phyloP scores from a whole-genome alignment of 1,140 invertebrate genomes.

The Dendrolimus punctatus region DNA sequence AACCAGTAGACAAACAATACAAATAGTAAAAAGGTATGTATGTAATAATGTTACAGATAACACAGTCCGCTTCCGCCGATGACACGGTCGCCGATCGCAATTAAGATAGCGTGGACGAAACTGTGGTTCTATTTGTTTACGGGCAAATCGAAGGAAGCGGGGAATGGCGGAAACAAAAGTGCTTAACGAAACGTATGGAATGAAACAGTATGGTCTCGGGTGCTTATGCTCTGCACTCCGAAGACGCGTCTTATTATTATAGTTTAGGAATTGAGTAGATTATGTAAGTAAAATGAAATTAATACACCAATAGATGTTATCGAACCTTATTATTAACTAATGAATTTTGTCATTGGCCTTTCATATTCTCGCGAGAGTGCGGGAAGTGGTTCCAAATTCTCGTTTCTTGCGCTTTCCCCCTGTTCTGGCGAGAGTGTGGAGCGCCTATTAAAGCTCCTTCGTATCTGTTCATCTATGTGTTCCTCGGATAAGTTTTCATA shows the following conservation, averaged over 20 bases:
- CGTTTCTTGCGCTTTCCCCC: no score
- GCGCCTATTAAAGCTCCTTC: no score
- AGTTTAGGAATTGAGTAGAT: conserved; percentile 67
- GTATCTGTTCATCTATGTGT: conserved; percentile 29
- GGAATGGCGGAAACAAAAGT: conserved; percentile 11
- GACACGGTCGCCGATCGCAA: not conserved
- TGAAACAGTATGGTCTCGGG: not conserved
- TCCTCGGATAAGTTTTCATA: conserved; percentile 49
- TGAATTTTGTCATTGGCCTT: conserved; percentile 50
- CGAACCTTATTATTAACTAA: conserved; percentile 24
- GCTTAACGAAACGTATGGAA: conserved; percentile 6
- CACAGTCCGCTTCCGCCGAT: not conserved
- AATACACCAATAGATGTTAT: conserved; percentile 60
- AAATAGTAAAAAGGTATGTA: no score
- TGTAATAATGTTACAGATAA: not conserved
- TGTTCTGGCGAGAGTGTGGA: no score
- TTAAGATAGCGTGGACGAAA: not conserved
- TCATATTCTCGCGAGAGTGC: no score
- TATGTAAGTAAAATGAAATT: conserved; percentile 41
- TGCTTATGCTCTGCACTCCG: conserved; percentile 5
- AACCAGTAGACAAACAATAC: no score
- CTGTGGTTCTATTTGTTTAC: not conserved
- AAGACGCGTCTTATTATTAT: conserved; percentile 34
- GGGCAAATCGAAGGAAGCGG: not conserved
- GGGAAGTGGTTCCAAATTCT: no score